Percentiles rank a stretch among this genome's conserved stretches.
Conservation (phyloP, 2,888 invertebrate genomes). For the Cyclophora albipunctata region DNA sequence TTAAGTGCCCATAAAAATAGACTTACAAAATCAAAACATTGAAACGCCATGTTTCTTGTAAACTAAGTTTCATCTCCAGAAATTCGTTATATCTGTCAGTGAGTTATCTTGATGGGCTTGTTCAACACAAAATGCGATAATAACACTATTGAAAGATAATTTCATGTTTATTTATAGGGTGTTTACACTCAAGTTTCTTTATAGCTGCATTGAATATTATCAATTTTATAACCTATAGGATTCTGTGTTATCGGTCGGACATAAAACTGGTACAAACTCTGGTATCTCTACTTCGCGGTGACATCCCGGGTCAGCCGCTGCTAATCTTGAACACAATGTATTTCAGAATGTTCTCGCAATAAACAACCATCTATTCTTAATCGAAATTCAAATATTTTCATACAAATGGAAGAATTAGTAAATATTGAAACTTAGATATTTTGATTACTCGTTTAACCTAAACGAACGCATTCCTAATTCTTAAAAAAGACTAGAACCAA, state of each 20-base stretch:
- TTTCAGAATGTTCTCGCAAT: too few relatives aligned
- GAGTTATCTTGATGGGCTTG: slow-evolving; percentile 35
- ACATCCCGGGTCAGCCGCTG: slow-evolving; percentile 35
- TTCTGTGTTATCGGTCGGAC: slow-evolving; percentile 51
- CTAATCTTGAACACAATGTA: slow-evolving; percentile 17
- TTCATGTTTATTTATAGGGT: slow-evolving; percentile 38
- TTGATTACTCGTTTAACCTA: too few relatives aligned
- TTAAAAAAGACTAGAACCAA: too few relatives aligned
- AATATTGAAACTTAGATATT: too few relatives aligned
- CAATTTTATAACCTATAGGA: slow-evolving; percentile 58
- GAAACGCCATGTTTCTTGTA: neutral
- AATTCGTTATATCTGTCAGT: slow-evolving; percentile 17
- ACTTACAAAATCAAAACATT: slow-evolving; percentile 2
- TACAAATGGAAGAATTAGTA: too few relatives aligned
- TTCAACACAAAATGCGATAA: slow-evolving; percentile 36
- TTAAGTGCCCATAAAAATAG: neutral
- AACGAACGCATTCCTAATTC: too few relatives aligned
- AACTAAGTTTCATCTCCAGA: slow-evolving; percentile 10
- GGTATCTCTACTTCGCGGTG: slow-evolving; percentile 30
- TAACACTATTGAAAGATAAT: slow-evolving; percentile 36
- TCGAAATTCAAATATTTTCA: too few relatives aligned
- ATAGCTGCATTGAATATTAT: slow-evolving; percentile 45
- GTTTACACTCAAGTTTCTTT: slow-evolving; percentile 40
- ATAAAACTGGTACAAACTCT: slow-evolving; percentile 60
- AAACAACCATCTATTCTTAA: too few relatives aligned